Percentiles rank a stretch among this genome's conserved stretches.
Conservation (phyloP, 1,140 invertebrate species). For the Formica exsecta region DNA sequence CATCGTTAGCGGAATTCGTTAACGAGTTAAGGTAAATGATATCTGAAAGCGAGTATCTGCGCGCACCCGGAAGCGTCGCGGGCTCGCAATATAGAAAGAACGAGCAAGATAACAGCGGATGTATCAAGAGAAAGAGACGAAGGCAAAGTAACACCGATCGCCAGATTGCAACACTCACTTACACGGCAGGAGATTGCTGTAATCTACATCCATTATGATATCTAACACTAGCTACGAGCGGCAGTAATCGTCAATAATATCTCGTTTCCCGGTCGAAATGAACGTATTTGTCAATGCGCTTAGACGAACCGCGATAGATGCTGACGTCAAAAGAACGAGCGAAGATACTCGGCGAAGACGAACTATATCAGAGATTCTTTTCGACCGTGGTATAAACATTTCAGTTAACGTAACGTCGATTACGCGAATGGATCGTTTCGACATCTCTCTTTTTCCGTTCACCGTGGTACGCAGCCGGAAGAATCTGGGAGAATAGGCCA, state of each 20-base stretch:
- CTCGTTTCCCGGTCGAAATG: slow-evolving; percentile 74
- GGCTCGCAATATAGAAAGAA: not conserved
- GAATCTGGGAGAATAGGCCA: slow-evolving; percentile 32
- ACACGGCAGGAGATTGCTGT: slow-evolving; percentile 43
- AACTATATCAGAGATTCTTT: not conserved
- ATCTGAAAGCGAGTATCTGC: not conserved
- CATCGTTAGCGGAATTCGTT: slow-evolving; percentile 47
- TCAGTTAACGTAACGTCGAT: slow-evolving; percentile 71
- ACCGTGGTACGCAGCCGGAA: slow-evolving; percentile 9
- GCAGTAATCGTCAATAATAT: slow-evolving; percentile 76
- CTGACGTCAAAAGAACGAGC: slow-evolving; percentile 43
- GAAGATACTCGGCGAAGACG: not conserved
- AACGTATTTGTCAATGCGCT: slow-evolving; percentile 42
- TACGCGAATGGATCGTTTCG: not conserved
- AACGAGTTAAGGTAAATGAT: slow-evolving; percentile 67
- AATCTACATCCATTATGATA: slow-evolving; percentile 73
- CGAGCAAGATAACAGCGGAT: not conserved
- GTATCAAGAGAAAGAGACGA: slow-evolving; percentile 8
- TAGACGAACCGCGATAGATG: slow-evolving; percentile 44
- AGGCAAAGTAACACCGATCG: slow-evolving; percentile 33
- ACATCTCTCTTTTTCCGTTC: not conserved
- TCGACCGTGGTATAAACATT: slow-evolving; percentile 59
- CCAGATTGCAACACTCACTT: slow-evolving; percentile 46
- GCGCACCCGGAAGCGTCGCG: not conserved
- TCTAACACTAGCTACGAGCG: slow-evolving; percentile 67